These are phyloP conservation scores for Rhopilema esculentum DNA, from an alignment of 30 jellyfish, hydroid and myxozoan genomes.

Conservation along the genomic window DNA sequence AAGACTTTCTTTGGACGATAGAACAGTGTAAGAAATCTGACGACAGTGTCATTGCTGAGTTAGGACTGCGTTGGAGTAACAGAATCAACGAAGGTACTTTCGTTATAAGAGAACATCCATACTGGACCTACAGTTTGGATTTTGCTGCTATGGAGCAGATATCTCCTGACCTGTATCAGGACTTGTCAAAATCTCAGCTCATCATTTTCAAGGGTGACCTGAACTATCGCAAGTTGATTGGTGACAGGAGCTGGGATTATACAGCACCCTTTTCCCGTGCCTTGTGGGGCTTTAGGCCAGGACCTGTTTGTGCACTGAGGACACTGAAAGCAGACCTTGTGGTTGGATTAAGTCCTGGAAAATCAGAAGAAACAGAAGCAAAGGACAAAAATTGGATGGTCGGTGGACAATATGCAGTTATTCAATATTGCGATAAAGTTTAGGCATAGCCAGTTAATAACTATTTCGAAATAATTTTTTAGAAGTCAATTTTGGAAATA, in stretches of 20 bases:
- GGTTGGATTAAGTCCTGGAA: slow-evolving; percentile 88
- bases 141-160: slow-evolving; percentile 78
- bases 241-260: slow-evolving; percentile 91
- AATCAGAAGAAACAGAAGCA: slow-evolving; percentile 72
- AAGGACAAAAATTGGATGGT: slow-evolving; percentile 87
- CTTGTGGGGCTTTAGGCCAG: slow-evolving; percentile 90
- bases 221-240: slow-evolving; percentile 88
- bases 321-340: slow-evolving; percentile 92
- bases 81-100: slow-evolving; percentile 78
- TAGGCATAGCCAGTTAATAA: not conserved
- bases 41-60: slow-evolving; percentile 54
- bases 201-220: slow-evolving; percentile 95
- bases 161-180: slow-evolving; percentile 78
- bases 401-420: slow-evolving; percentile 86
- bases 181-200: slow-evolving; percentile 72
- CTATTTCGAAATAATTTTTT: too few relatives aligned
- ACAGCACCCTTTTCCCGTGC: slow-evolving; percentile 83
- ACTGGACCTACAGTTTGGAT: slow-evolving; percentile 90
- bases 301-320: slow-evolving; percentile 91
- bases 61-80: slow-evolving; percentile 85
- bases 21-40: slow-evolving; percentile 82
- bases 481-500: too few relatives aligned
- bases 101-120: slow-evolving; percentile 74
- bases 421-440: slow-evolving; percentile 79
- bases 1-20: slow-evolving; percentile 89